Evolutionary conservation across 2,113 vertebrate species (phyloP).

Genomic region (Hyperopisus bebe): DNA sequence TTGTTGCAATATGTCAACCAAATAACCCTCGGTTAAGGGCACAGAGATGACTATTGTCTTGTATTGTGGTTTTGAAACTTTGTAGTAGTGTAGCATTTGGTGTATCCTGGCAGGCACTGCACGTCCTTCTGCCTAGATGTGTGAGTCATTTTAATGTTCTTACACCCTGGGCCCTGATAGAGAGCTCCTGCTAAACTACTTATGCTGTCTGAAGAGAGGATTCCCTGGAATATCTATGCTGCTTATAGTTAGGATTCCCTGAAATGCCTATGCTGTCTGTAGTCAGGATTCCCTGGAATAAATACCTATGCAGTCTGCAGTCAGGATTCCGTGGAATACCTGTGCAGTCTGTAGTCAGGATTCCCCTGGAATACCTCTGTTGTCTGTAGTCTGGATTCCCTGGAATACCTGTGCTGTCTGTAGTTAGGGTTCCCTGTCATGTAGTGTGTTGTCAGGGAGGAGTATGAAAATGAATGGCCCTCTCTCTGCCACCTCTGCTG

Average conservation of each 20-base stretch:
- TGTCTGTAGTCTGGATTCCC: no score
- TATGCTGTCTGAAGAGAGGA: not conserved
- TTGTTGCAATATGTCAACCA: not conserved
- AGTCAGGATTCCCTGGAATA: not conserved
- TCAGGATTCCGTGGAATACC: not conserved
- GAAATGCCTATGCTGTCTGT: not conserved
- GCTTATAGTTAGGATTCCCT: not conserved
- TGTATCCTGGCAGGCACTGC: not conserved
- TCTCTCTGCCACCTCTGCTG: not conserved
- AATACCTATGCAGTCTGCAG: not conserved
- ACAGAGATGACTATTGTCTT: not conserved
- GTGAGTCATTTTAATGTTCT: not conserved
- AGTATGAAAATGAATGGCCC: not conserved
- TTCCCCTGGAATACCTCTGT: not conserved
- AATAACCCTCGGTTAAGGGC: not conserved
- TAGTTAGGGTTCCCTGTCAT: not conserved
- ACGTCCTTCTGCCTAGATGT: not conserved
- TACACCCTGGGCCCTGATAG: not conserved
- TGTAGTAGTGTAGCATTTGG: not conserved
- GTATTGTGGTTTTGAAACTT: not conserved
- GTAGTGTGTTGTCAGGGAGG: not conserved
- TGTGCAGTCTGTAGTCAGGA: not conserved
- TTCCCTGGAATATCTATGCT: not conserved
- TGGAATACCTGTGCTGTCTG: no score
- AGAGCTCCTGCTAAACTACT: not conserved